A percentile compares a stretch with the other conserved stretches of the same genome.
Conservation (phyloP, 1,140 invertebrate species). For the Sitophilus oryzae region DNA sequence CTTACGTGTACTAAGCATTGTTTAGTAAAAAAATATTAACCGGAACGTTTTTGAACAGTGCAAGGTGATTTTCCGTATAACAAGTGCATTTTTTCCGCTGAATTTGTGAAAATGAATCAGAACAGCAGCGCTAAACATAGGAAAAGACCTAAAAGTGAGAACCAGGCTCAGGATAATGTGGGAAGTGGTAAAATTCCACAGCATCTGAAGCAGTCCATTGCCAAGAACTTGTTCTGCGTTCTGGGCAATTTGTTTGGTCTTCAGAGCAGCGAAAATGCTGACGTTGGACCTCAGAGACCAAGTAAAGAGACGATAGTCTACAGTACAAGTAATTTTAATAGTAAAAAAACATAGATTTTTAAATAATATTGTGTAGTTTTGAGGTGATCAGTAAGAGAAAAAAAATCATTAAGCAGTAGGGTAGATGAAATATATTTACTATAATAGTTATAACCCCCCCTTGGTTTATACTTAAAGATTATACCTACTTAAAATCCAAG, state of each 20-base stretch:
- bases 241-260: conserved; percentile 15
- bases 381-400: no score
- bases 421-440: no score
- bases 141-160: not conserved
- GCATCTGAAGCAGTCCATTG: conserved; percentile 4
- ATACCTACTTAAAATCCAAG: no score
- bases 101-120: not conserved
- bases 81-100: not conserved
- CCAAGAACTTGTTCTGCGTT: conserved; percentile 14
- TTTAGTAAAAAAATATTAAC: not conserved
- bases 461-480: no score
- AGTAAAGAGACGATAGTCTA: not conserved
- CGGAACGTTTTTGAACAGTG: not conserved
- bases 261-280: conserved; percentile 12
- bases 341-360: not conserved
- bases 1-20: conserved; percentile 3
- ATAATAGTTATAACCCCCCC: no score
- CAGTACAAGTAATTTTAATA: not conserved
- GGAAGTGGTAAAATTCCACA: conserved; percentile 11
- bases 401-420: no score
- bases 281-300: conserved; percentile 4
- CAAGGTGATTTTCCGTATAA: not conserved
- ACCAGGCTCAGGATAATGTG: not conserved
- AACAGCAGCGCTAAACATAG: not conserved
- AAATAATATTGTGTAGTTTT: not conserved